Conservation (phyloP, 2,797 vertebrate species). For the Cossypha dichroa region DNA sequence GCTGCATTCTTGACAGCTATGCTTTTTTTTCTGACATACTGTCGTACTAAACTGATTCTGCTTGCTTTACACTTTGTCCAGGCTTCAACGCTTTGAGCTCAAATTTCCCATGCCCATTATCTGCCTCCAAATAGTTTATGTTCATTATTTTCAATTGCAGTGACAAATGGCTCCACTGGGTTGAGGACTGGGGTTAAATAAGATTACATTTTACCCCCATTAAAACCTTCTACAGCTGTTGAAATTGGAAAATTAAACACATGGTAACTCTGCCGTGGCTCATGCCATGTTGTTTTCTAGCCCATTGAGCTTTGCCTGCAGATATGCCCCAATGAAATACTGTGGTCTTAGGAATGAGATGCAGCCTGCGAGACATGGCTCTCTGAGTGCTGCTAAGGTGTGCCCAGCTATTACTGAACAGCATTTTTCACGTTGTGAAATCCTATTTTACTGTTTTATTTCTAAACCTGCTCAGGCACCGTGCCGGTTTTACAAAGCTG, state of each 20-base stretch:
- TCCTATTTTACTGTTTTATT: neutral
- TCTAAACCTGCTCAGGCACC: neutral
- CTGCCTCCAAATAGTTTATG: neutral
- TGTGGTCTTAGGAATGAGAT: fast-evolving
- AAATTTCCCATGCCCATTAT: neutral
- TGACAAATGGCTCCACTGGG: neutral
- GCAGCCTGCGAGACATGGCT: fast-evolving
- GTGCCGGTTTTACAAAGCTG: neutral
- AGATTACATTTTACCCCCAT: neutral
- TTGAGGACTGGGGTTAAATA: neutral
- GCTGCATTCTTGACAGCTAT: neutral
- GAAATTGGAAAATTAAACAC: neutral
- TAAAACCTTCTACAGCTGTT: neutral
- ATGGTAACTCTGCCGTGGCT: neutral
- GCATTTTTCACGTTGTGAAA: neutral
- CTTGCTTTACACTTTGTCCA: neutral
- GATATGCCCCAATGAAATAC: neutral
- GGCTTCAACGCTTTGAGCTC: neutral
- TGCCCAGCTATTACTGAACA: neutral
- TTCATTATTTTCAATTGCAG: neutral
- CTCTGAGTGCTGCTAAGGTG: neutral
- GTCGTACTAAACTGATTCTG: neutral
- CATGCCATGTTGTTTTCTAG: fast-evolving
- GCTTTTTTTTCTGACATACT: neutral
- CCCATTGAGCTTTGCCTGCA: neutral